Conservation (phyloP, 2,113 vertebrate species). For the Nestor notabilis region DNA sequence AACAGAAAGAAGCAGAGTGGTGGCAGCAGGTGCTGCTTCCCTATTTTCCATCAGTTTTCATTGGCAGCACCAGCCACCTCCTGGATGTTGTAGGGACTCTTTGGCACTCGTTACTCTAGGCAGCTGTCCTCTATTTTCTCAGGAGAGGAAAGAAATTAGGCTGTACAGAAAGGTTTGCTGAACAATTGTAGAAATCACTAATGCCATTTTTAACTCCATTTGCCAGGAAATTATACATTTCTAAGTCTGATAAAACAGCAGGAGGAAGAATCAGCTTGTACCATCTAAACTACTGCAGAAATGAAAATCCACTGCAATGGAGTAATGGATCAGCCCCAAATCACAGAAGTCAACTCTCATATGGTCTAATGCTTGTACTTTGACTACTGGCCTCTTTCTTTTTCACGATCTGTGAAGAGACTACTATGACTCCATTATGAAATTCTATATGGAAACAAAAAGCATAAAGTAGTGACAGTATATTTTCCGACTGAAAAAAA, state of each 20-base stretch:
- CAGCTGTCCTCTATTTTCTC: neutral
- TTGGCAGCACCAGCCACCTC: neutral
- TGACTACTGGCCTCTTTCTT: neutral
- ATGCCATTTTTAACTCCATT: neutral
- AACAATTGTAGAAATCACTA: neutral
- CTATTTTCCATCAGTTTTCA: neutral
- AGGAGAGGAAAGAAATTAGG: neutral
- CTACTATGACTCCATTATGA: neutral
- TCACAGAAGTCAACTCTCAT: neutral
- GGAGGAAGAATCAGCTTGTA: neutral
- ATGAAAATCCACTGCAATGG: neutral
- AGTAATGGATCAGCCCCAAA: neutral
- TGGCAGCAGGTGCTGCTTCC: neutral
- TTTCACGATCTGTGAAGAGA: neutral
- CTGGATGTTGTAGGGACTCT: neutral
- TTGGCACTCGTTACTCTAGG: neutral
- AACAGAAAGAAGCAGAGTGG: neutral
- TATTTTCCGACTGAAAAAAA: neutral
- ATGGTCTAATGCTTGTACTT: neutral
- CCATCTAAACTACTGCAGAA: neutral
- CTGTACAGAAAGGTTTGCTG: neutral
- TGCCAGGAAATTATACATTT: neutral
- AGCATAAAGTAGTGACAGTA: accelerated
- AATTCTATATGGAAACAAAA: neutral
- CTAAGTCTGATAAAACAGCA: neutral